These are phyloP conservation scores for Pandion haliaetus DNA, from an alignment of 2,113 vertebrate species.

Conservation along the genomic window DNA sequence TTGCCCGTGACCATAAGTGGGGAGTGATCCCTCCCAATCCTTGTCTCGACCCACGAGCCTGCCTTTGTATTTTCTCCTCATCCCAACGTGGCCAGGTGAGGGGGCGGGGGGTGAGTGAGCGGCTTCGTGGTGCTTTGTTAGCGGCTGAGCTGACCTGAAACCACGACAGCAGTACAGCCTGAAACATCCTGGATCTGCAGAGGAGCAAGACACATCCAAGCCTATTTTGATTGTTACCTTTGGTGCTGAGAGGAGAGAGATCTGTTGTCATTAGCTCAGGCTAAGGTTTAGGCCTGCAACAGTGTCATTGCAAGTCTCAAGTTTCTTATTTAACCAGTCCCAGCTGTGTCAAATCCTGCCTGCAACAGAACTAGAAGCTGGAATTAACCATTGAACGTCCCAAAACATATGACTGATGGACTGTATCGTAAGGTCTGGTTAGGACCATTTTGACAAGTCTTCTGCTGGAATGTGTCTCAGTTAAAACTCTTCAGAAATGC, in stretches of 20 bases:
- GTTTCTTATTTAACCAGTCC: slow-evolving; percentile 42
- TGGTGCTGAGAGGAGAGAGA: not conserved
- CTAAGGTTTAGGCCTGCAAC: not conserved
- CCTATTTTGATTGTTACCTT: not conserved
- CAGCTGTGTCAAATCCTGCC: slow-evolving; percentile 31
- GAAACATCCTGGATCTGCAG: not conserved
- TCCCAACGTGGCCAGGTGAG: too few species aligned
- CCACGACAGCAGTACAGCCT: not conserved
- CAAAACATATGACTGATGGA: not conserved
- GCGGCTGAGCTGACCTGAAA: too few species aligned
- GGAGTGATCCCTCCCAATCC: too few species aligned
- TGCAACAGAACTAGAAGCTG: not conserved
- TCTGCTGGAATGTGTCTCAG: slow-evolving; percentile 15
- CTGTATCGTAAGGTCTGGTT: not conserved
- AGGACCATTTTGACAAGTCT: not conserved
- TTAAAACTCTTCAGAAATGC: not conserved
- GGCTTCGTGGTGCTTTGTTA: too few species aligned
- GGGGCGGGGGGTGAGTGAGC: too few species aligned
- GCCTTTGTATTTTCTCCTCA: too few species aligned
- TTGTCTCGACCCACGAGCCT: too few species aligned
- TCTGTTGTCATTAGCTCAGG: not conserved
- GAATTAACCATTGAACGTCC: slow-evolving; percentile 26
- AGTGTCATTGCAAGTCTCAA: slow-evolving; percentile 9
- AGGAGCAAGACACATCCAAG: not conserved
- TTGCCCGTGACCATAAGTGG: too few species aligned